Conservation (phyloP, 1,140 invertebrate genomes). For the Aphis craccivora region DNA sequence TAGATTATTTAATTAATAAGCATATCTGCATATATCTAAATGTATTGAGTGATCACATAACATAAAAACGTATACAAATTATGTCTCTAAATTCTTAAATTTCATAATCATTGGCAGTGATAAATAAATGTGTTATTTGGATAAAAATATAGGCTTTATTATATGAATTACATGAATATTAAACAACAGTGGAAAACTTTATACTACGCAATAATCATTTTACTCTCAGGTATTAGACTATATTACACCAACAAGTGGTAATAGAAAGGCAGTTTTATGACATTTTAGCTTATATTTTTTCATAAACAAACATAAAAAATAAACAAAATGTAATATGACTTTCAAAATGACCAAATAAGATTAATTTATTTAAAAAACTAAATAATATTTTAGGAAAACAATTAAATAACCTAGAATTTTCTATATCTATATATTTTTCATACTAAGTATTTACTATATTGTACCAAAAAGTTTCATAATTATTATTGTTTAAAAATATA, state of each 20-base stretch:
- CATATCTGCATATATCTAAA: not conserved
- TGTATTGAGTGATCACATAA: not conserved
- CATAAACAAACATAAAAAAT: not conserved
- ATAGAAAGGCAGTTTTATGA: not conserved
- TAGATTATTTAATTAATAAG: not conserved
- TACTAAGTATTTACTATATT: not conserved
- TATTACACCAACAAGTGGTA: not conserved
- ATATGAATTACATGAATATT: not conserved
- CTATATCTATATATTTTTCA: not conserved
- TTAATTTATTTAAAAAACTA: not conserved
- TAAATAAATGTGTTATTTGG: not conserved
- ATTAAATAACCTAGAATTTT: not conserved
- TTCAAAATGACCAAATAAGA: not conserved
- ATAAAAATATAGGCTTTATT: not conserved
- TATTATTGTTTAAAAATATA: not conserved
- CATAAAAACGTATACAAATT: not conserved
- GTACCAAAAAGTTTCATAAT: not conserved
- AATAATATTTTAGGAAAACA: not conserved
- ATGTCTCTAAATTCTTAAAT: not conserved
- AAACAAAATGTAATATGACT: not conserved
- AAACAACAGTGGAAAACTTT: not conserved
- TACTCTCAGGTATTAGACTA: conserved; percentile 23
- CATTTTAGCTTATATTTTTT: not conserved
- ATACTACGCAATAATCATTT: not conserved
- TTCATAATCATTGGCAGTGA: not conserved